Percentiles rank a stretch among this genome's conserved stretches.
phyloP scores from a whole-genome alignment of 2,888 invertebrate genomes.

The Parasteatoda lunata region DNA sequence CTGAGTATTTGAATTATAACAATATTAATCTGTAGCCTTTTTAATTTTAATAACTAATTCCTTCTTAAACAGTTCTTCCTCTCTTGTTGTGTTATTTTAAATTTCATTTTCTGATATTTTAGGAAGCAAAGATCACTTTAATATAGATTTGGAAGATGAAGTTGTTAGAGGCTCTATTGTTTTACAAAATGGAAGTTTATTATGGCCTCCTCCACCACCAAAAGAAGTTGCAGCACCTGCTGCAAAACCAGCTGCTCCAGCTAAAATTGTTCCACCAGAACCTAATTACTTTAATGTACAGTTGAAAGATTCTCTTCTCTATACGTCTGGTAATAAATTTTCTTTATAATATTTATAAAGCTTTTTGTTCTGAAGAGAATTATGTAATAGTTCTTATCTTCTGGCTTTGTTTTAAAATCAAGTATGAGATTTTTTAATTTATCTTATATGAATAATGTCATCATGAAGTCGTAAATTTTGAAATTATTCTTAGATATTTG shows the following conservation, averaged over 20 bases:
- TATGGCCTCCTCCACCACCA: conserved; percentile 86
- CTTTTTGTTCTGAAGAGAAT: background rate
- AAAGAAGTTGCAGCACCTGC: conserved; percentile 77
- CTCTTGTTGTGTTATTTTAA: too few relatives aligned
- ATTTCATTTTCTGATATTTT: conserved; percentile 14
- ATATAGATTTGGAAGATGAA: conserved; percentile 88
- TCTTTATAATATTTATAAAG: background rate
- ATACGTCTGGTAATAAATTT: conserved; percentile 79
- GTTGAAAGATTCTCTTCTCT: conserved; percentile 81
- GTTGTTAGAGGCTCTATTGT: conserved; percentile 89
- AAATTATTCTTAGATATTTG: too few relatives aligned
- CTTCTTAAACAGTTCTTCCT: too few relatives aligned
- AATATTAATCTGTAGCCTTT: too few relatives aligned
- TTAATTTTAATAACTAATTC: too few relatives aligned
- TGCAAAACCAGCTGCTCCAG: conserved; percentile 74
- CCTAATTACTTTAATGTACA: conserved; percentile 83
- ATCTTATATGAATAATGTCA: background rate
- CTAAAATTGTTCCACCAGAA: conserved; percentile 75
- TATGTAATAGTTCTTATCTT: background rate
- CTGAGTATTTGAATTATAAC: too few relatives aligned
- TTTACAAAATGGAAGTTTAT: conserved; percentile 82
- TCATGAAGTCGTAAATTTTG: too few relatives aligned
- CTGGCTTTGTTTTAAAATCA: background rate
- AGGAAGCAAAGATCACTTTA: conserved; percentile 85
- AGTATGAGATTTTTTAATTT: background rate